Conservation (phyloP, 2,888 invertebrate species). For the Dolichomitus sp. region DNA sequence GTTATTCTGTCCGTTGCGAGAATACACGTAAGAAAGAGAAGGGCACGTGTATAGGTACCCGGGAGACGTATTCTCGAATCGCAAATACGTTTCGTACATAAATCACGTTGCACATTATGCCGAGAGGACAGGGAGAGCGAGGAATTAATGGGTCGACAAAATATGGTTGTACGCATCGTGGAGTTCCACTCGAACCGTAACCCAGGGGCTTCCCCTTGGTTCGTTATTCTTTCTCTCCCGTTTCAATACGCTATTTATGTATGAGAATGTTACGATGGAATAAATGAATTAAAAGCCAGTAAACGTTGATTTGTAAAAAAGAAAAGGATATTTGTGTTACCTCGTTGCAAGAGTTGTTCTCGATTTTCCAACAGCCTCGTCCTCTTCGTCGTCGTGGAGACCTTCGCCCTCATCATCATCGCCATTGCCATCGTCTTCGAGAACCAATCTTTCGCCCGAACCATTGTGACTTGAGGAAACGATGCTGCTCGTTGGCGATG, state of each 20-base stretch:
- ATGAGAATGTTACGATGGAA: conserved; percentile 56
- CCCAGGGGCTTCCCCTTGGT: conserved; percentile 57
- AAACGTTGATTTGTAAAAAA: not conserved
- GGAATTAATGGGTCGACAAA: conserved; percentile 72
- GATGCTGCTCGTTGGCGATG: conserved; percentile 83
- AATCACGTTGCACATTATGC: conserved; percentile 63
- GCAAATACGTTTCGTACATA: conserved; percentile 60
- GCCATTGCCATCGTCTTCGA: conserved; percentile 85
- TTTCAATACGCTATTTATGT: conserved; percentile 57
- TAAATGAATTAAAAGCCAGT: conserved; percentile 32
- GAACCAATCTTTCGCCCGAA: conserved; percentile 85
- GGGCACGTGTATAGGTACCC: conserved; percentile 37
- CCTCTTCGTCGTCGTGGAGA: conserved; percentile 79
- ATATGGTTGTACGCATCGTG: conserved; percentile 68
- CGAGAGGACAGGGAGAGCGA: conserved; percentile 62
- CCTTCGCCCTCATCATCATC: conserved; percentile 70
- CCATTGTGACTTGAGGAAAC: conserved; percentile 84
- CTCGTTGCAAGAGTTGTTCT: conserved; percentile 63
- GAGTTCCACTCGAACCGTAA: conserved; percentile 56
- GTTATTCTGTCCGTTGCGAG: not conserved
- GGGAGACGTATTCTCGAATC: conserved; percentile 48
- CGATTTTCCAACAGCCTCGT: conserved; percentile 70
- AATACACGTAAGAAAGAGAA: conserved; percentile 1
- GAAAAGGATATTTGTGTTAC: conserved; percentile 55
- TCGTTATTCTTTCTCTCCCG: conserved; percentile 32